Evolutionary conservation across 2,888 invertebrate genomes (phyloP), one percentile per base, ranked within the genome.

Genomic region (Euplexia lucipara): DNA sequence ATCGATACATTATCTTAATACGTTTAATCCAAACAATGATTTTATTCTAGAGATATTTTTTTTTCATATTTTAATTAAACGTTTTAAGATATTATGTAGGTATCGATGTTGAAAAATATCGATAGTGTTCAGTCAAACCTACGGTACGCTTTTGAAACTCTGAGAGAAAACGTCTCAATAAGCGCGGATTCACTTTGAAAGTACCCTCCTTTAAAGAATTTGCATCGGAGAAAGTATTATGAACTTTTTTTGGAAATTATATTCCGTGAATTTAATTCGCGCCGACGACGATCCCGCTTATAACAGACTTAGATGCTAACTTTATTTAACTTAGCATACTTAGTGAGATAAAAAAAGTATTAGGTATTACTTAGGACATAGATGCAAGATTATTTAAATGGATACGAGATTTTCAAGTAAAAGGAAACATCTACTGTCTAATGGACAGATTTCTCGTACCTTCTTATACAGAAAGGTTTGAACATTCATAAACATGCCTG

Each of bases 131-230:
- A 2, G 26, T 5, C 26, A 26, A 26, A 5, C 26, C 26, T 26
- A 26, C n/a, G 57, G 3, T 26, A 26, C n/a, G 57, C 49, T 64
- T 64, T 42, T 44, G 47, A 37, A 60, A 56, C 41, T 57, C 22
- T 14, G 34, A 0, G 30, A 7, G 37, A 45, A 42, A 59, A 26
- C 12, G 32, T 35, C 37, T 51, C 63, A 63, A 72, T 58, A 75
- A 70, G 53, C 41, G 41, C 2, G 54, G 37, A 16, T 51, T 49
- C 35, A 58, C n/a, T 35, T 45, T 9, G 10, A 45, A 68, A 71
- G 45, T 68, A 54, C 42, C 44, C 26, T 53, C 49, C 9, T 45
- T 48, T 41, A 35, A 47, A 70, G 59, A 64, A 73, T 71, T 75
- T 62, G 70, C 71, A 69, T 62, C 18, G 18, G 18, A 32, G 22